Conservation (phyloP, 1,140 invertebrate genomes). For the Coboldia fuscipes region DNA sequence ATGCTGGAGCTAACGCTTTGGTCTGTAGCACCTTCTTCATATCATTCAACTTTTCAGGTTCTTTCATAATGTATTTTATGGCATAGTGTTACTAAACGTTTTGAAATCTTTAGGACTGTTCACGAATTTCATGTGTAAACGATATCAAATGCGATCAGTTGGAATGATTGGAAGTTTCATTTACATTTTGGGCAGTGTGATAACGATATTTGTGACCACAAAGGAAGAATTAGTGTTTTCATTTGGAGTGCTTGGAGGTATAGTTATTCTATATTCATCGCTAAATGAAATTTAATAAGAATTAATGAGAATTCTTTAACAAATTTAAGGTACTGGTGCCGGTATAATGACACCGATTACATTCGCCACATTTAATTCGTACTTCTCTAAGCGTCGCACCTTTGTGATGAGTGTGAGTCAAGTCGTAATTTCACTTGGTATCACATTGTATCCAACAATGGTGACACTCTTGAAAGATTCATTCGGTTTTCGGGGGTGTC, state of each 20-base stretch:
- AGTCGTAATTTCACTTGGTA: constrained; percentile 28
- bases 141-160: constrained; percentile 25
- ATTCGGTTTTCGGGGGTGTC: constrained; percentile 37
- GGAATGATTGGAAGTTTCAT: constrained; percentile 29
- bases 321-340: constrained; percentile 22
- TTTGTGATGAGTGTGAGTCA: constrained; percentile 35
- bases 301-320: not conserved
- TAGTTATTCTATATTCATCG: constrained; percentile 6
- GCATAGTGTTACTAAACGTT: constrained; percentile 5
- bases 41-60: constrained; percentile 12
- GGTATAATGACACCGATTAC: constrained; percentile 32
- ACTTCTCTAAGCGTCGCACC: constrained; percentile 31
- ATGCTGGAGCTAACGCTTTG: constrained; percentile 31
- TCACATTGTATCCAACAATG: constrained; percentile 31
- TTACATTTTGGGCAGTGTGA: constrained; percentile 25
- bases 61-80: constrained; percentile 18
- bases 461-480: constrained; percentile 24
- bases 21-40: constrained; percentile 32
- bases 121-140: constrained; percentile 28
- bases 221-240: constrained; percentile 26
- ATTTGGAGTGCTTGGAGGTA: constrained; percentile 32
- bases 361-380: constrained; percentile 32
- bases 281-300: not conserved
- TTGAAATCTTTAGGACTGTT: constrained; percentile 23
- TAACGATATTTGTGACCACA: constrained; percentile 28